Evolutionary conservation across 2,797 vertebrate genomes (phyloP).

Genomic region (Enteromius mattozi): DNA sequence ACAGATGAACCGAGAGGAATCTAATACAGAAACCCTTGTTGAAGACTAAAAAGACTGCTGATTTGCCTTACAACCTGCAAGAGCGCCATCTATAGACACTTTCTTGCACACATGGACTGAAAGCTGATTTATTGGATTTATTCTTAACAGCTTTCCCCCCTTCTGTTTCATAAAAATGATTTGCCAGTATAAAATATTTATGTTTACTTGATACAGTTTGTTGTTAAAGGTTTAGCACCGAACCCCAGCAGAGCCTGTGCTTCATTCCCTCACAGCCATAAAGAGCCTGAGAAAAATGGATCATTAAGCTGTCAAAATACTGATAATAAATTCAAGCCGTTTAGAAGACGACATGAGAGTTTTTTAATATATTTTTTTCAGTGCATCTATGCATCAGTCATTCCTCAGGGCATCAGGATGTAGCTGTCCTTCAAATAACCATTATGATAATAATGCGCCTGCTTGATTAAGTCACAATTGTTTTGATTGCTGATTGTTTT

Average conservation of each 20-base stretch:
- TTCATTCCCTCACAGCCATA: neutral
- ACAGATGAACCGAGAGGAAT: neutral
- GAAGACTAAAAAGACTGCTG: neutral
- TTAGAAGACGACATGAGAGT: neutral
- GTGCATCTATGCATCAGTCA: neutral
- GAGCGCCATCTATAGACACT: neutral
- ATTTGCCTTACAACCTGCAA: neutral
- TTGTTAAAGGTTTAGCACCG: neutral
- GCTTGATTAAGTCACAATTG: constrained; percentile 33
- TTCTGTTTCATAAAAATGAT: neutral
- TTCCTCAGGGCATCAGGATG: neutral
- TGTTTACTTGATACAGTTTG: neutral
- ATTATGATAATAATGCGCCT: constrained; percentile 29
- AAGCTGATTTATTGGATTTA: neutral
- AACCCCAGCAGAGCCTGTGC: neutral
- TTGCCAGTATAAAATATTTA: neutral
- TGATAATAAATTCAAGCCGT: constrained; percentile 1
- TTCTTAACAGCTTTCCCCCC: neutral
- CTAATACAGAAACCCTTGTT: neutral
- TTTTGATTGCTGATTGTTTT: constrained; percentile 44
- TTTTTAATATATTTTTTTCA: neutral
- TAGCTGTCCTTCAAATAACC: constrained; percentile 46
- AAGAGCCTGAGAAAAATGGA: neutral
- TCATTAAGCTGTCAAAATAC: neutral
- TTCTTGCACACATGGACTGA: neutral